Base-by-base conservation (phyloP, 2,888 invertebrate genomes). In the Lochmaea capreae region DNA sequence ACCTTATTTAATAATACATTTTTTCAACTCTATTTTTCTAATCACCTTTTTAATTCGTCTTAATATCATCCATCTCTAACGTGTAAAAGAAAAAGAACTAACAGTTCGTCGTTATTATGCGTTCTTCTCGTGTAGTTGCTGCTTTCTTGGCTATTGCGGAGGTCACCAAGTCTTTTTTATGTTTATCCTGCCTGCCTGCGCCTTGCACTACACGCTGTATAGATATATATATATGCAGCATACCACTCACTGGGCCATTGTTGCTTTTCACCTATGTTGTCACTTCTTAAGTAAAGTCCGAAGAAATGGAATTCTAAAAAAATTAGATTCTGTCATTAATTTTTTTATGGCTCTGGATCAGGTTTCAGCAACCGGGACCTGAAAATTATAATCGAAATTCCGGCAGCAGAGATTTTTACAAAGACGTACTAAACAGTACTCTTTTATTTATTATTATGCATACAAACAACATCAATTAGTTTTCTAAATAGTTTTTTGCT, bases 201-300 rank as follows among this genome's bases (percentile, higher is more conserved):
- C 70, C 70, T 70, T 70, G 57, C 63, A 70, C 63, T 70, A 63
- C 63, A 70, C 70, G 33, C 43, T 43, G 43, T 43, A 63, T 63
- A 5, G 2, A 26, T 26, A 22, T 22, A 33, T 33, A 33, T 33
- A 46, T 12, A 42, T 42, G 49, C 72, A 72, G 73, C 75, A 77
- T 75, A 73, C 72, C 76, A 76, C 76, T 71, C 73, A 79, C 78
- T 79, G 79, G 78, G 78, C 81, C 79, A 81, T 80, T 79, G 79
- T 80, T 77, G 76, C 78, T 68, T 72, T 70, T 39, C 16, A 22
- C 14, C 74, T 33, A 16, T 22, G 74, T 71, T 74, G 74, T 58
- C 74, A 63, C 12, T n/a, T 74, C 58, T 39, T 39, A 39, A 42
- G 16, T 33, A 65, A 68, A 59, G 58, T 65, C 58, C 59, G 12